These are phyloP conservation scores for Desmodus rotundus DNA, from an alignment of 2,113 vertebrate genomes.

Conservation along the genomic window DNA sequence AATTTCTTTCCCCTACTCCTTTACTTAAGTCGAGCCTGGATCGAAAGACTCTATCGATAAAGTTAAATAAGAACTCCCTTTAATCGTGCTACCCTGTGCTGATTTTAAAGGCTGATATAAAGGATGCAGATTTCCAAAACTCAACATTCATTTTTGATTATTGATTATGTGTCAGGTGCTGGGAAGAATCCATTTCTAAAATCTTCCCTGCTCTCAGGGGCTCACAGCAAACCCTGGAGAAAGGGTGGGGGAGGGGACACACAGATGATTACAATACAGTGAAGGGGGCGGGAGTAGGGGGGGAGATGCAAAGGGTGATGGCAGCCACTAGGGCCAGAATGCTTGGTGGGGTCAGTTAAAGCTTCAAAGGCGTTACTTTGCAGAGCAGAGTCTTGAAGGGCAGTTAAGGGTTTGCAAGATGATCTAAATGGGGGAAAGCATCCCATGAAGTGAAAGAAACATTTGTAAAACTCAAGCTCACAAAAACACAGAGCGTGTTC, in stretches of 20 bases:
- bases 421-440: background rate
- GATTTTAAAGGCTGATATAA: slow-evolving; percentile 4
- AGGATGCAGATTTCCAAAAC: slow-evolving; percentile 1
- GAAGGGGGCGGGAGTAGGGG: accelerated
- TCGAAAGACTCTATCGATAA: background rate
- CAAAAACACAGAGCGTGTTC: background rate
- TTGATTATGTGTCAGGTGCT: background rate
- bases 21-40: background rate
- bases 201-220: background rate
- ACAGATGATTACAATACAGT: accelerated
- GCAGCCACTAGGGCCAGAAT: accelerated
- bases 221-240: accelerated
- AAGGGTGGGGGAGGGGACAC: accelerated
- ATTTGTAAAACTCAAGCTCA: background rate
- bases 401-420: too few relatives aligned
- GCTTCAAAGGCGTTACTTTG: background rate
- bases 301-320: accelerated
- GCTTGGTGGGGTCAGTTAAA: accelerated
- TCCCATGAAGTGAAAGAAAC: background rate
- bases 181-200: background rate
- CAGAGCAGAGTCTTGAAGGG: background rate
- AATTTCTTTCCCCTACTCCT: background rate
- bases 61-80: background rate
- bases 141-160: background rate
- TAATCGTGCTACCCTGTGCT: background rate